Evolutionary conservation across 2,888 invertebrate species (phyloP).

Genomic region (Brenthis hecate): DNA sequence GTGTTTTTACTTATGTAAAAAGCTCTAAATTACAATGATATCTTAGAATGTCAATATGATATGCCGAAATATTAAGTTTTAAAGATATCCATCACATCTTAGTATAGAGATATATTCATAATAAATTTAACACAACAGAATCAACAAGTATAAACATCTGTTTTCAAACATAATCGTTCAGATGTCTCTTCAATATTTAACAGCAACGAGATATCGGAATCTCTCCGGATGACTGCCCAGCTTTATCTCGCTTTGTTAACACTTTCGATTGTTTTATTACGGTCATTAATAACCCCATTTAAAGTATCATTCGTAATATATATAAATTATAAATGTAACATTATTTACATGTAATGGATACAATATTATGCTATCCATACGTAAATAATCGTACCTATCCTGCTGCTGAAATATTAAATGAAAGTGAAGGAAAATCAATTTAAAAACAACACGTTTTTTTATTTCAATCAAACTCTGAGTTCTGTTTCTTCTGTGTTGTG

Average conservation of each 20-base stretch:
- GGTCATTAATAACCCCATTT: slow-evolving; percentile 23
- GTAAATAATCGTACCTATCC: too few relatives aligned
- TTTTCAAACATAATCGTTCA: slow-evolving; percentile 27
- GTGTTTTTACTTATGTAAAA: too few relatives aligned
- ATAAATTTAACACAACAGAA: neutral
- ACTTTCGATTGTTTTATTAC: slow-evolving; percentile 35
- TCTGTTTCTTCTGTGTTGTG: too few relatives aligned
- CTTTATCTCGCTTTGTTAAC: slow-evolving; percentile 37
- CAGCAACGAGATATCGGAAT: slow-evolving; percentile 36
- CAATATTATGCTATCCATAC: too few relatives aligned
- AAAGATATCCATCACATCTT: too few relatives aligned
- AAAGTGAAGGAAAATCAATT: too few relatives aligned
- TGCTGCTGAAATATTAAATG: too few relatives aligned
- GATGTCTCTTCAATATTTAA: slow-evolving; percentile 38
- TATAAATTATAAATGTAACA: neutral
- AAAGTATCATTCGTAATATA: slow-evolving; percentile 3
- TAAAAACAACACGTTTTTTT: too few relatives aligned
- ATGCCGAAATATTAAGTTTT: too few relatives aligned
- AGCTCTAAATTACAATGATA: too few relatives aligned
- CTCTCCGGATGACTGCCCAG: slow-evolving; percentile 42
- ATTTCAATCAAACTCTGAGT: too few relatives aligned
- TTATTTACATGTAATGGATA: neutral
- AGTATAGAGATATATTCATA: neutral
- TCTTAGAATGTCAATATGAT: too few relatives aligned
- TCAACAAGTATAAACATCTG: slow-evolving; percentile 7